Conservation (phyloP, 2,888 invertebrate species). For the Odontocolon sp. region DNA sequence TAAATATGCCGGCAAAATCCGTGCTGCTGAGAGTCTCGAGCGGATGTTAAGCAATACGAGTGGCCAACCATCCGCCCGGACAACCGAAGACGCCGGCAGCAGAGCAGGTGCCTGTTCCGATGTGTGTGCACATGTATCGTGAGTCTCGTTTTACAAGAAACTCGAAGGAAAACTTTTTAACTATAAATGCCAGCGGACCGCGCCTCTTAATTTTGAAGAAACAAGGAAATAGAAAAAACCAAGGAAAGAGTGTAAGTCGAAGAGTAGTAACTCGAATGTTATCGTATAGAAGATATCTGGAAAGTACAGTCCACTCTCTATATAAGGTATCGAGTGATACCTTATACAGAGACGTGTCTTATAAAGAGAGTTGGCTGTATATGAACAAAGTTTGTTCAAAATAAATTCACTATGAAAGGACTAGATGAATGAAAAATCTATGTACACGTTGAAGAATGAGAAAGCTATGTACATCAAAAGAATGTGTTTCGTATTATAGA, state of each 20-base stretch:
- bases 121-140: slow-evolving; percentile 40
- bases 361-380: too few relatives aligned
- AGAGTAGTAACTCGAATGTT: too few relatives aligned
- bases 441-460: not conserved
- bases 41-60: slow-evolving; percentile 75
- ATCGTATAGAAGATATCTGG: too few relatives aligned
- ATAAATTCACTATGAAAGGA: too few relatives aligned
- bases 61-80: slow-evolving; percentile 38
- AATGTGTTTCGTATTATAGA: not conserved
- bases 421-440: too few relatives aligned
- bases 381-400: too few relatives aligned
- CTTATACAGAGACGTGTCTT: too few relatives aligned
- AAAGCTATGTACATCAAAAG: not conserved
- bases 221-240: not conserved
- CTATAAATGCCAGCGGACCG: not conserved
- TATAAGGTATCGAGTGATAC: too few relatives aligned
- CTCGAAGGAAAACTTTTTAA: slow-evolving; percentile 2
- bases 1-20: slow-evolving; percentile 63
- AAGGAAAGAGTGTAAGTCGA: not conserved
- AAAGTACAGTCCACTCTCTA: too few relatives aligned
- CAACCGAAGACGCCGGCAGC: slow-evolving; percentile 4
- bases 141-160: slow-evolving; percentile 53
- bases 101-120: slow-evolving; percentile 47
- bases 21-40: slow-evolving; percentile 46
- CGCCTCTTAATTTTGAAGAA: not conserved